Evolutionary conservation across 2,888 invertebrate genomes (phyloP), one percentile per base, ranked within the genome.

Genomic region (Drosophila mimica): DNA sequence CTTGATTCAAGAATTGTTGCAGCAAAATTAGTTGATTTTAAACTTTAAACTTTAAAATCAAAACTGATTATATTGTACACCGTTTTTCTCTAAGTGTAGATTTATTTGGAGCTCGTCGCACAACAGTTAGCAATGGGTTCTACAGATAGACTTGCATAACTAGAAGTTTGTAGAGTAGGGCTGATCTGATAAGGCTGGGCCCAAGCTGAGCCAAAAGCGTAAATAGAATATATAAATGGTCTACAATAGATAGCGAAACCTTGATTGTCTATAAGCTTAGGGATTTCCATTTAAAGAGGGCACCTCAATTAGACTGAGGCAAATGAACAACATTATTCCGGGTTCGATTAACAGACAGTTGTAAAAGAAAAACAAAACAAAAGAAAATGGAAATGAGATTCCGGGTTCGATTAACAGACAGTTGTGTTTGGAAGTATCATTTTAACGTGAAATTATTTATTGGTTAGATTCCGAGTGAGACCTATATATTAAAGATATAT

Each of bases 181-280:
- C 38, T 40, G 4, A 2, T 13, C 25, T 59, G 81, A 80, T 76
- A 76, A 70, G 52, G 2, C 30, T 8, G 9, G 40, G 57, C 38
- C 59, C 76, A 56, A 63, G 81, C 65, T 80, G 77, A n/a, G 77
- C 40, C 33, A 57, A 51, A 53, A 51, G 59, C 36, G n/a, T 15
- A 33, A 52, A 25, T 49, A 15, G 43, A 61, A 62, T 78, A 17
- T 25, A 40, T 20, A 43, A 53, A 34, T 61, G 36, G 20, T 71
- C 60, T 36, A 25, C 25, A 33, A 52, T 9, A 38, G 70, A 65
- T 62, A 65, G 60, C 57, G 25, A 15, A 4, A 52, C 57, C 58
- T 25, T 66, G 65, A 58, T 61, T 73, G 48, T 31, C 36, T 11
- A n/a, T 20, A 34, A 52, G 43, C 51, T 33, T 31, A 31, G 31